Conservation (phyloP, 2,888 invertebrate genomes). For the Pristionchus mayeri region DNA sequence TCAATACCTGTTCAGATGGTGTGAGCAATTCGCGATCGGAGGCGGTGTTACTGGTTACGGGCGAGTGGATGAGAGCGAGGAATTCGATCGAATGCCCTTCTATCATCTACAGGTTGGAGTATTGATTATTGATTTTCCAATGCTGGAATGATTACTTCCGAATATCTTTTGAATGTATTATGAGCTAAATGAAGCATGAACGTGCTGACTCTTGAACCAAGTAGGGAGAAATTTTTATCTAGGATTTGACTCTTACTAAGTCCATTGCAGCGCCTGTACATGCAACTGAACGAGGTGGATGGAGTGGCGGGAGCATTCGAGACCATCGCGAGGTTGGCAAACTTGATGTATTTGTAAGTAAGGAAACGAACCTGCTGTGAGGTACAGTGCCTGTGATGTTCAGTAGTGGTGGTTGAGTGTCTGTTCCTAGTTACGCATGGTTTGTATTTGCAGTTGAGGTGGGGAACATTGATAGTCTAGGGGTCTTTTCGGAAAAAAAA, state of each 20-base stretch:
- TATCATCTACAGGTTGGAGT: slow-evolving; percentile 53
- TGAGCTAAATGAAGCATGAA: too few relatives aligned
- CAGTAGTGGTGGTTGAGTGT: too few relatives aligned
- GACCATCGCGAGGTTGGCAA: slow-evolving; percentile 43
- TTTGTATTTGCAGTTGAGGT: background rate
- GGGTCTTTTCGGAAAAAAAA: too few relatives aligned
- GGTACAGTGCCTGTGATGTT: too few relatives aligned
- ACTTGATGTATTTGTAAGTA: too few relatives aligned
- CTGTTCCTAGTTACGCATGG: background rate
- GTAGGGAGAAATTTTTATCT: background rate
- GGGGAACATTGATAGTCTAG: too few relatives aligned
- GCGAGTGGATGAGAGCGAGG: background rate
- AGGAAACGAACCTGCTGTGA: too few relatives aligned
- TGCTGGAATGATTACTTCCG: too few relatives aligned
- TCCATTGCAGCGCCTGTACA: slow-evolving; percentile 52
- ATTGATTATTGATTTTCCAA: too few relatives aligned
- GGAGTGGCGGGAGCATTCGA: slow-evolving; percentile 57
- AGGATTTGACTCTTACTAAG: background rate
- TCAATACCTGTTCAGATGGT: slow-evolving; percentile 52
- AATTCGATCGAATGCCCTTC: slow-evolving; percentile 44
- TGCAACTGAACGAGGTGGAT: slow-evolving; percentile 55
- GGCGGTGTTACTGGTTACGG: background rate
- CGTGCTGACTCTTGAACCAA: too few relatives aligned
- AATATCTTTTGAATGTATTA: too few relatives aligned
- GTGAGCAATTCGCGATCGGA: slow-evolving; percentile 54